Base-by-base conservation (phyloP, 2,113 vertebrate species). In the Mionectes macconnelli region DNA sequence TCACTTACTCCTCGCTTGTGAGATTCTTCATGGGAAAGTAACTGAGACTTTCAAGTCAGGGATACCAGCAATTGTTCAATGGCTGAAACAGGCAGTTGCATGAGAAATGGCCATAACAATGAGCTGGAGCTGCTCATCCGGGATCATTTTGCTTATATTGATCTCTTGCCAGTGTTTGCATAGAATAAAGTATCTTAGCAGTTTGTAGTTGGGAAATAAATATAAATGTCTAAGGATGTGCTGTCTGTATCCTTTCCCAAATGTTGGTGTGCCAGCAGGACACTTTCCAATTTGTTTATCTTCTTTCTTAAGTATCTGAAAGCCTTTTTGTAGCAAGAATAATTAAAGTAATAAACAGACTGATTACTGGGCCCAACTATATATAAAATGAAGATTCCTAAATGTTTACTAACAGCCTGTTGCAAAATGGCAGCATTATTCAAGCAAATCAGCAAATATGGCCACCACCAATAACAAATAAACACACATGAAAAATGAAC, bases 131-230 rank as follows among this genome's bases (percentile, higher is more conserved):
- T 96, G 59, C 89, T 92, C 33, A 39, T 77, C 53, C 3, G 20
- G 78, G 86, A 96, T 97, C 52, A 90, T 95, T 96, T 94, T 94
- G 84, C 80, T 95, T 87, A 88, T 88, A 83, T 50, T 90, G 78
- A 94, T 97, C 20, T 91, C 87, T 63, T 93, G 35, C 49, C 93
- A 62, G 53, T 89, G 56, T 97, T 95, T 97, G 90, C 88, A 85
- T 84, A 83, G 59, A 89, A 94, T 80, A 95, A 96, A 97, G 63
- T 94, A 96, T 95, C 92, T 89, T 87, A 93, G 82, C 59, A 68
- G 67, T 96, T 90, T 91, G 87, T 85, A 96, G 84, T 86, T 83
- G 82, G 82, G 63, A 94, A 95, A 96, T 94, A 97, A 97, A 96
- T 91, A 86, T 13, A 83, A 92, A 91, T 81, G 63, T 94, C 64